Conservation (phyloP, 2,113 vertebrate species). For the Boleophthalmus pectinirostris region DNA sequence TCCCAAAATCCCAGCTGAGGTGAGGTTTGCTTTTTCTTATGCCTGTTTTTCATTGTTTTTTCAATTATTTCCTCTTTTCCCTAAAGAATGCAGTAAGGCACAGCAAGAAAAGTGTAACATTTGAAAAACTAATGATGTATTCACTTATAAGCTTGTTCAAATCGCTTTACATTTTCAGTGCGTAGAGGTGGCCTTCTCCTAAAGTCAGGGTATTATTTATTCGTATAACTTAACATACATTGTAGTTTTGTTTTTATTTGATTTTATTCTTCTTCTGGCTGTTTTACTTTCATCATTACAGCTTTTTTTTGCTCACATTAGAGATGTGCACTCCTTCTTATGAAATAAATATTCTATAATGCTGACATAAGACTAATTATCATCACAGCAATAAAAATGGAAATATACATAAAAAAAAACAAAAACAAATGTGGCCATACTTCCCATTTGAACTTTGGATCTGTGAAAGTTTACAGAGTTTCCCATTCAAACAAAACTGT, state of each 20-base stretch:
- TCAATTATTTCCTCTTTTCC: background rate
- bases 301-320: background rate
- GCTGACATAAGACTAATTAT: too few relatives aligned
- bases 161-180: background rate
- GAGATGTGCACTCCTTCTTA: background rate
- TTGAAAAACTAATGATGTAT: background rate
- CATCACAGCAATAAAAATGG: too few relatives aligned
- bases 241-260: background rate
- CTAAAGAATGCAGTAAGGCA: conserved; percentile 23
- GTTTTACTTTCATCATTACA: background rate
- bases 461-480: too few relatives aligned
- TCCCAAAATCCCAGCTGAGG: conserved; percentile 52
- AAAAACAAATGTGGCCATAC: too few relatives aligned
- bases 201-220: background rate
- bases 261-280: background rate
- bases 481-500: background rate
- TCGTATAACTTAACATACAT: background rate
- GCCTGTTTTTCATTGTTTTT: conserved; percentile 27
- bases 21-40: conserved; percentile 23
- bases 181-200: background rate
- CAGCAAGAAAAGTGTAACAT: conserved; percentile 9
- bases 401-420: too few relatives aligned
- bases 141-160: conserved; percentile 2
- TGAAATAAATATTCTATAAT: too few relatives aligned
- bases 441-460: too few relatives aligned